These are phyloP conservation scores for Acromyrmex heyeri DNA, from an alignment of 1,140 invertebrate genomes.

Conservation along the genomic window DNA sequence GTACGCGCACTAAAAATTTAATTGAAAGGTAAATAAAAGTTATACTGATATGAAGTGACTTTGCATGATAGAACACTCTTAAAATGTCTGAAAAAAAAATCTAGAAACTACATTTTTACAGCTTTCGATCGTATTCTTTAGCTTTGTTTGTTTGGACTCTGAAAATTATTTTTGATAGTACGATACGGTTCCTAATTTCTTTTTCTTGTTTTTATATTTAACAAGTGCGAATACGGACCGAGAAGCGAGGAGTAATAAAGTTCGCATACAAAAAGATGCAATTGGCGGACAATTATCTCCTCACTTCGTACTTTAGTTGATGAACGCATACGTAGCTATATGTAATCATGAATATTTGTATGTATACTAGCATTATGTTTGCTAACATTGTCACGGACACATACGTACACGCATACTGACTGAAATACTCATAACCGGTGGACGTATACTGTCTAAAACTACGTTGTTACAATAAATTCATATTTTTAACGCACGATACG, in stretches of 20 bases:
- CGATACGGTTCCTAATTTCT: neutral
- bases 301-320: conserved; percentile 49
- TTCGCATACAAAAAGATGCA: conserved; percentile 35
- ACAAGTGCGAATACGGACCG: neutral
- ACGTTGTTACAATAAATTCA: conserved; percentile 80
- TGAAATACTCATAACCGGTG: conserved; percentile 75
- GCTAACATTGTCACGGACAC: conserved; percentile 56
- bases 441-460: conserved; percentile 68
- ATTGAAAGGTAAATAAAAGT: neutral
- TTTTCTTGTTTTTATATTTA: neutral
- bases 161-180: neutral
- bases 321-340: conserved; percentile 27
- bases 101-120: conserved; percentile 2
- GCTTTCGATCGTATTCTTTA: neutral
- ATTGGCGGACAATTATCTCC: conserved; percentile 4
- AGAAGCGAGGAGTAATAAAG: neutral
- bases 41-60: neutral
- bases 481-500: conserved; percentile 73
- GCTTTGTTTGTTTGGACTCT: neutral
- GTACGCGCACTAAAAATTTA: conserved; percentile 1
- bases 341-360: conserved; percentile 46
- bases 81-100: neutral
- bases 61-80: neutral
- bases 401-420: conserved; percentile 52
- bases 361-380: conserved; percentile 59